phyloP scores from a whole-genome alignment of 1,140 invertebrate genomes.

The Whitmania pigra region DNA sequence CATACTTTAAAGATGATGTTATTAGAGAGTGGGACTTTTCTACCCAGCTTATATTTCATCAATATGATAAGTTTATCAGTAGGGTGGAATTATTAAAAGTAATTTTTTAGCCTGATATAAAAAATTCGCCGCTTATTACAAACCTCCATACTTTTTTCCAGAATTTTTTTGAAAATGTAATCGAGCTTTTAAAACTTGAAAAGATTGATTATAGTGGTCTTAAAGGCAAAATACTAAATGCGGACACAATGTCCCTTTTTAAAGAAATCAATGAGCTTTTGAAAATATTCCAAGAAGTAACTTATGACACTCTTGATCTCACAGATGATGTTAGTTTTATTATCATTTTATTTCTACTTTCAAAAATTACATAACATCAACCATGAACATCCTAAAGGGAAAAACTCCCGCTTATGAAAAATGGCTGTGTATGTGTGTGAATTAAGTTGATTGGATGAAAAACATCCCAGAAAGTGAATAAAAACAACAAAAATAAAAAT shows the following conservation, averaged over 20 bases:
- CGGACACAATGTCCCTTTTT: conserved; percentile 56
- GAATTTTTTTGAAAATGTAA: conserved; percentile 77
- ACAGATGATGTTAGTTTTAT: conserved; percentile 52
- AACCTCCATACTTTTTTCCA: conserved; percentile 33
- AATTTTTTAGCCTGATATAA: conserved; percentile 24
- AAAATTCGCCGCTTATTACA: not conserved
- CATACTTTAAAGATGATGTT: conserved; percentile 46
- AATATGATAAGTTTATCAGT: conserved; percentile 69
- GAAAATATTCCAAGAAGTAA: conserved; percentile 70
- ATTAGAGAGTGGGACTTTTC: conserved; percentile 73
- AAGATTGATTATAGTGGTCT: conserved; percentile 87
- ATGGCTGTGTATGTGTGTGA: no score
- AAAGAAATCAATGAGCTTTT: conserved; percentile 78
- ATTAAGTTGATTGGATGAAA: no score
- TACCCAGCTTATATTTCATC: conserved; percentile 67
- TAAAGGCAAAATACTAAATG: conserved; percentile 63
- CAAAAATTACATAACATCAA: no score
- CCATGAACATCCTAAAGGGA: no score
- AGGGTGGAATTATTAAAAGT: conserved; percentile 67
- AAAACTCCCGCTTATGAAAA: no score
- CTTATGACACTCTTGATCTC: conserved; percentile 71
- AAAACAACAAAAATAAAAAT: no score
- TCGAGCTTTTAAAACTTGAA: conserved; percentile 85
- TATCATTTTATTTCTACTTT: not conserved
- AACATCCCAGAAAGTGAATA: no score